These are phyloP conservation scores for Drosophila athabasca DNA, from an alignment of 1,140 invertebrate genomes.

Conservation along the genomic window DNA sequence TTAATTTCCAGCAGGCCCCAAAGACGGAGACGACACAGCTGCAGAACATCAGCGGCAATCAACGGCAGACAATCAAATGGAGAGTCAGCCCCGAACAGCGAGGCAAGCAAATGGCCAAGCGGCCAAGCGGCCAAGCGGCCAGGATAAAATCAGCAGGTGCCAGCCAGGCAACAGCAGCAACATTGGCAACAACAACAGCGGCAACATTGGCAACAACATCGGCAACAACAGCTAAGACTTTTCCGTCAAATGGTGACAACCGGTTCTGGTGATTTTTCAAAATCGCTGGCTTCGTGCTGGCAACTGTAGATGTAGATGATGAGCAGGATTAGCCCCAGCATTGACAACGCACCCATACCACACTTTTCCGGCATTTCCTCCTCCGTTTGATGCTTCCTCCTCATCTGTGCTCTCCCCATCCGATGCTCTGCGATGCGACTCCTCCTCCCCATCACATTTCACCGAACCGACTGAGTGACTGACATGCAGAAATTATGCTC, in stretches of 20 bases:
- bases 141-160: slow-evolving; percentile 80
- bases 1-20: slow-evolving; percentile 51
- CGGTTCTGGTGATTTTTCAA: slow-evolving; percentile 74
- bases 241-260: slow-evolving; percentile 68
- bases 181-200: neutral
- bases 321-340: slow-evolving; percentile 74
- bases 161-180: slow-evolving; percentile 19
- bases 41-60: slow-evolving; percentile 78
- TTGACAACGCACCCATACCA: slow-evolving; percentile 61
- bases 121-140: slow-evolving; percentile 64
- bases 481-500: slow-evolving; percentile 78
- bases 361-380: slow-evolving; percentile 11
- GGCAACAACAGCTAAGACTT: slow-evolving; percentile 36
- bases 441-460: slow-evolving; percentile 27
- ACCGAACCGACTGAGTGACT: slow-evolving; percentile 57
- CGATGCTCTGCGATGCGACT: neutral
- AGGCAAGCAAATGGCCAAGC: slow-evolving; percentile 57
- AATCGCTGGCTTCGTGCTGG: slow-evolving; percentile 53
- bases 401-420: too few relatives aligned
- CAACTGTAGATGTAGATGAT: slow-evolving; percentile 71
- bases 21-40: slow-evolving; percentile 56
- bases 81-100: slow-evolving; percentile 45
- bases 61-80: slow-evolving; percentile 78
- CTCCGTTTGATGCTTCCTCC: neutral
- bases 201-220: neutral